Base-by-base conservation (phyloP, 2,888 invertebrate genomes). In the Cloeon dipterum region DNA sequence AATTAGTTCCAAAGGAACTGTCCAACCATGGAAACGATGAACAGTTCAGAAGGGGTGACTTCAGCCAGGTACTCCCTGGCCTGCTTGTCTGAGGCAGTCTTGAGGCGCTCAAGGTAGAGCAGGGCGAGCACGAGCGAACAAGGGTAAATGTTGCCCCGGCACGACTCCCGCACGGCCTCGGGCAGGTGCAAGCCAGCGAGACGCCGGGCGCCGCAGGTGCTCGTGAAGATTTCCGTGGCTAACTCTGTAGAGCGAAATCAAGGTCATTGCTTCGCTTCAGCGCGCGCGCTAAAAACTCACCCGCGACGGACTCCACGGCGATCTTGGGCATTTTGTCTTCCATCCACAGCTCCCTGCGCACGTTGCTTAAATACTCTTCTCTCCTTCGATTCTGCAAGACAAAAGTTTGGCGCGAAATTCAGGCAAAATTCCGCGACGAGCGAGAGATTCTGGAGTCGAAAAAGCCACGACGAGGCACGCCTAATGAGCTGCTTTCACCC, bases 111-210 rank as follows among this genome's bases (percentile, higher is more conserved):
- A 47, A 94, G 65, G 59, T 96, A 96, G 32, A 94, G 67, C 50
- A 96, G 64, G 20, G 94, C 91, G 49, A 94, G 68, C 46, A 94
- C 79, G 38, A 96, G 67, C 11, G 91, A 83, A 54, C 88, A 88
- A 0, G 94, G 91, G 7, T 88, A 83, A 44, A 86, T 76, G 55
- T 77, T 81, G 5, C 88, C 81, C 49, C 74, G 70, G 50, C 77
- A 68, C 39, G 71, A 74, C 43, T 83, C 68, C 50, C 68, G 65
- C 34, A 79, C 76, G 42, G 82, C 81, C 47, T 74, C 73, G 47
- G 76, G 74, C 43, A 71, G 66, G 52, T 74, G 74, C 48, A 86
- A 59, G 40, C 79, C 68, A 50, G 82, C 75, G 51, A 85, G 57
- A 2, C 78, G 13, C 20, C 34, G n/a, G 16, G 29, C 29, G 16